These are phyloP conservation scores for Dipodomys stephensi DNA, from an alignment of 2,113 vertebrate genomes.

Conservation along the genomic window DNA sequence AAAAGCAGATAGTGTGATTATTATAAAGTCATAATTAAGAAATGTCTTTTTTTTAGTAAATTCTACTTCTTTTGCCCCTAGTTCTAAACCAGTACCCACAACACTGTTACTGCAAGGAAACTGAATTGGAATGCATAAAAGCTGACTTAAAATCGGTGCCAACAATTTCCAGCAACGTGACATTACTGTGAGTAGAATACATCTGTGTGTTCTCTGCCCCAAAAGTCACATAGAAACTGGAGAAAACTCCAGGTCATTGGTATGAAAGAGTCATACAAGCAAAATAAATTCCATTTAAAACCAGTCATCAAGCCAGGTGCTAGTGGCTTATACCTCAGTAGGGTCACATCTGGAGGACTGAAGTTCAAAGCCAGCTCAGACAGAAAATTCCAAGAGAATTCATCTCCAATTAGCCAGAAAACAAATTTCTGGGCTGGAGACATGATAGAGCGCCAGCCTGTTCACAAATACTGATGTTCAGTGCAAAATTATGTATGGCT, in stretches of 20 bases:
- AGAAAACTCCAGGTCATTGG: background rate
- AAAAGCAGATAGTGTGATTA: constrained; percentile 32
- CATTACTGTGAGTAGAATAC: constrained; percentile 65
- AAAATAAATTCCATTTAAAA: constrained; percentile 37
- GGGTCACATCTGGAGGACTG: too few relatives aligned
- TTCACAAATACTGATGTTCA: background rate
- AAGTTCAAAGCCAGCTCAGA: too few relatives aligned
- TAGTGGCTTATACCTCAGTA: too few relatives aligned
- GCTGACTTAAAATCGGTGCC: constrained; percentile 69
- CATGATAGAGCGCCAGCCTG: too few relatives aligned
- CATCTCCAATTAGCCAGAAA: background rate
- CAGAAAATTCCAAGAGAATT: background rate
- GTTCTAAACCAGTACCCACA: constrained; percentile 73
- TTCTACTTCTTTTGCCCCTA: constrained; percentile 60
- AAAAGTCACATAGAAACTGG: background rate
- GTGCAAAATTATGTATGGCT: background rate
- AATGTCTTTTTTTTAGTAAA: background rate
- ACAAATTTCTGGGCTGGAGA: too few relatives aligned
- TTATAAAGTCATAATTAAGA: constrained; percentile 7
- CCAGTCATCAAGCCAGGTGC: background rate
- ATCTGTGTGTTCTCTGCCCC: background rate
- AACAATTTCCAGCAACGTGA: constrained; percentile 72
- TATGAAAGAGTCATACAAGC: background rate
- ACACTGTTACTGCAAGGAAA: constrained; percentile 76
- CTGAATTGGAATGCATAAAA: constrained; percentile 76